Evolutionary conservation across 2,113 vertebrate species (phyloP), one percentile per base, ranked within the genome.

Genomic region (Phaethon lepturus): DNA sequence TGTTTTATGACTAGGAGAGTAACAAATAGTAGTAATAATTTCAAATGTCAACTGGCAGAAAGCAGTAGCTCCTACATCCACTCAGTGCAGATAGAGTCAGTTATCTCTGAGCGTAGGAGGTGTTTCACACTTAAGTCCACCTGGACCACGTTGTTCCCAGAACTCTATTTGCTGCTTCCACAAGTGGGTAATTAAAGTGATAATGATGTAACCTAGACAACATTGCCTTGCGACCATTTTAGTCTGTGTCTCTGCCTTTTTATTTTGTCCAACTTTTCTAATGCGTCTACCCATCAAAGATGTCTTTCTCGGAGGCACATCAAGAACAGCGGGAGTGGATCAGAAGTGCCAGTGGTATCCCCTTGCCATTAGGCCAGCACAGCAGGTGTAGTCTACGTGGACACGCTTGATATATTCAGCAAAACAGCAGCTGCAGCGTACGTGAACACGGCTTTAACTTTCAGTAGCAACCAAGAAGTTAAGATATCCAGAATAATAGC

Each of bases 301-400:
- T 0, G 3, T 13, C 19, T 10, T n/a, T 44, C 72, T 64, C 1
- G 1, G 59, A 31, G 71, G n/a, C 44, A 35, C 0, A 22, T 47
- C 90, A 67, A 38, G 86, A 88, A 3, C 38, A 76, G 80, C 84
- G 50, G 72, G 72, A 72, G 64, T 2, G 69, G 55, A 33, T 62
- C 42, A 29, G 31, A 42, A 53, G 33, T 44, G 74, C 50, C 86
- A 40, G 38, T 2, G 71, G 62, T 25, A 8, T 42, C 62, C 60
- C 44, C 66, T 15, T 53, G 53, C 58, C 72, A 19, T 45, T 7
- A 55, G 58, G 56, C 45, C 45, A 45, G 45, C 45, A 45, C 45
- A 45, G 45, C 45, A 17, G 45, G 14, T 20, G 14, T 53, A 20
- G 8, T 72, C 86, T 17, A 1, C 49, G 4, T 8, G 67, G 89